These are phyloP conservation scores for Ramphastos sulfuratus DNA, from an alignment of 2,113 vertebrate species.

Conservation along the genomic window DNA sequence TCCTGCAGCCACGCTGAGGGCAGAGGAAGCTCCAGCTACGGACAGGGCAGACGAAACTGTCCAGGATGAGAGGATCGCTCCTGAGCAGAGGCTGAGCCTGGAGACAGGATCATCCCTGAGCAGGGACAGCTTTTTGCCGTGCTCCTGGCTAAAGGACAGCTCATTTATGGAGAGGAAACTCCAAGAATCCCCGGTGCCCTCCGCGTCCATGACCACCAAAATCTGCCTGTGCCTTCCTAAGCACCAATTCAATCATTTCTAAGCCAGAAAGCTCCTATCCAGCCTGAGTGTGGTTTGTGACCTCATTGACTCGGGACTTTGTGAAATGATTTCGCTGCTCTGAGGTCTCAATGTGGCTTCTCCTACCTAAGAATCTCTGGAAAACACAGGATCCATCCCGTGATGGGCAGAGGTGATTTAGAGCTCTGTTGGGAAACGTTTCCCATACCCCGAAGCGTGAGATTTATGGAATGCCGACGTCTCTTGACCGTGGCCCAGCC, in stretches of 20 bases:
- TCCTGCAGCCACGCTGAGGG: neutral
- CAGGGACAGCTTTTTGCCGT: neutral
- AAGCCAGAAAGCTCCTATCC: neutral
- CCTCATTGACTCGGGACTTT: neutral
- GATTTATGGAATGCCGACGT: conserved; percentile 1
- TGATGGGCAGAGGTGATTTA: neutral
- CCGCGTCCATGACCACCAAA: neutral
- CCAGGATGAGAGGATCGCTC: neutral
- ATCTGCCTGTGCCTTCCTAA: neutral
- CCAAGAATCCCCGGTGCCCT: neutral
- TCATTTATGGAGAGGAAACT: neutral
- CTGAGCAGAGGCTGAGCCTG: neutral
- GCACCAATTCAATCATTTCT: neutral
- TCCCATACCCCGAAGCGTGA: conserved; percentile 12
- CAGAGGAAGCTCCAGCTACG: neutral
- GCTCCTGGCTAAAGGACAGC: neutral
- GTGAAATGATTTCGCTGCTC: neutral
- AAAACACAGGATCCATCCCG: neutral
- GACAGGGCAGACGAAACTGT: neutral
- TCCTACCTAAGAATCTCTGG: neutral
- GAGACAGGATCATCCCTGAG: neutral
- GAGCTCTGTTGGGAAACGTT: neutral
- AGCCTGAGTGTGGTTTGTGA: neutral
- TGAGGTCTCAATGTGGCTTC: neutral
- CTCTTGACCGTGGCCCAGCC: neutral